These are phyloP conservation scores for Pseudopipra pipra DNA, from an alignment of 2,113 vertebrate genomes.

Conservation along the genomic window DNA sequence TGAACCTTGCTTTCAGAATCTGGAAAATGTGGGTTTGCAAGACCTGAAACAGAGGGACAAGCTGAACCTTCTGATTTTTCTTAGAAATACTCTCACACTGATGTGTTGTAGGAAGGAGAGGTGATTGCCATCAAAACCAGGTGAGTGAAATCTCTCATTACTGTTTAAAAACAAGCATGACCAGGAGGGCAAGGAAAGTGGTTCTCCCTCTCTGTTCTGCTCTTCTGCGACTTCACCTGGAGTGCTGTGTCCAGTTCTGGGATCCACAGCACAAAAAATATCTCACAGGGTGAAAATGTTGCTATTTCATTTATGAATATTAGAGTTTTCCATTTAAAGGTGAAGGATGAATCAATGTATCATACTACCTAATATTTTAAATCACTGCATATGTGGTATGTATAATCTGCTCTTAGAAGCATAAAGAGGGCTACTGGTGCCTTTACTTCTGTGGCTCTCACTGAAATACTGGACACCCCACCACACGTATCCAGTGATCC, in stretches of 20 bases:
- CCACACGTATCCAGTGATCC: neutral
- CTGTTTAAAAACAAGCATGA: neutral
- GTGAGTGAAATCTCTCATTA: neutral
- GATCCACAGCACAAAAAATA: neutral
- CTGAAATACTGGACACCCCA: neutral
- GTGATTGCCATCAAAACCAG: neutral
- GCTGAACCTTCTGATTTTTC: neutral
- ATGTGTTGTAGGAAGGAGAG: neutral
- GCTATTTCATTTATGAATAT: neutral
- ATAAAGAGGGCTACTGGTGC: too few species aligned
- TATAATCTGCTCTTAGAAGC: neutral
- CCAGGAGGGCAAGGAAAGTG: neutral
- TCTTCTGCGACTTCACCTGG: neutral
- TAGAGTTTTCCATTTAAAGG: neutral
- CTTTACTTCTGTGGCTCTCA: neutral
- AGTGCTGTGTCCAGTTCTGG: neutral
- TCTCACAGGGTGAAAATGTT: neutral
- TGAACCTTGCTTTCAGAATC: neutral
- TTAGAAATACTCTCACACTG: rapidly evolving
- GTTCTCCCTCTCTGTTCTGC: neutral
- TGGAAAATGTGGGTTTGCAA: neutral
- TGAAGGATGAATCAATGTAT: neutral
- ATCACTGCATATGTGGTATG: neutral
- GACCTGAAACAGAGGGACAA: neutral
- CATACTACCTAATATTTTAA: neutral